Conservation (phyloP, 1,140 invertebrate genomes). For the Helicorthomorpha holstii region DNA sequence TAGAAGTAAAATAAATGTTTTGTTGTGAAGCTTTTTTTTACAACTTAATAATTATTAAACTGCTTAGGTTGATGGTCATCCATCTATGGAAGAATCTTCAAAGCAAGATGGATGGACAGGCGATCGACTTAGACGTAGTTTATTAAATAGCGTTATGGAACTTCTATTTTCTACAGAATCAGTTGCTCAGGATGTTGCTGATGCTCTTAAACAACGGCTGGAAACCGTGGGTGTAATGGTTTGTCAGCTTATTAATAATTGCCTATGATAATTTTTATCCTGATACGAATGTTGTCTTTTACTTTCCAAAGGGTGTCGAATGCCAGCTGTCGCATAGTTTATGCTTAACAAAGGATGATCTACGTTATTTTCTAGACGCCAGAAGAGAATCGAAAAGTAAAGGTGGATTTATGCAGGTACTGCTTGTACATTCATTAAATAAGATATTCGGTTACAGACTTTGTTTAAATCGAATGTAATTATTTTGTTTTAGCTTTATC, state of each 20-base stretch:
- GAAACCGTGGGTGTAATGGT: slow-evolving; percentile 16
- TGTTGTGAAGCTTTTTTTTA: not conserved
- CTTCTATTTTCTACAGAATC: slow-evolving; percentile 11
- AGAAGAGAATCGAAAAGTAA: slow-evolving; percentile 17
- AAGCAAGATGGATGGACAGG: slow-evolving; percentile 10
- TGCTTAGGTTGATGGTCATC: slow-evolving; percentile 14
- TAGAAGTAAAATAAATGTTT: slow-evolving; percentile 14
- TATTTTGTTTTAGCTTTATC: slow-evolving; percentile 9
- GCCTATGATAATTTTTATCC: no score
- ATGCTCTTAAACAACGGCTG: slow-evolving; percentile 11
- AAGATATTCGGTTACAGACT: not conserved
- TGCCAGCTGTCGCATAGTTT: slow-evolving; percentile 18
- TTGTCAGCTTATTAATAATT: no score
- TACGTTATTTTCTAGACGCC: slow-evolving; percentile 20
- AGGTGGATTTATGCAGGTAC: slow-evolving; percentile 17
- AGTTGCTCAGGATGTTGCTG: slow-evolving; percentile 14
- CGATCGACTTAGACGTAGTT: slow-evolving; percentile 11
- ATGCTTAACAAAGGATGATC: slow-evolving; percentile 21
- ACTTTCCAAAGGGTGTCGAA: slow-evolving; percentile 17
- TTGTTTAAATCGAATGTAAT: not conserved
- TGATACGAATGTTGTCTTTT: slow-evolving; percentile 3
- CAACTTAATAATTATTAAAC: not conserved
- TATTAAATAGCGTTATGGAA: slow-evolving; percentile 15
- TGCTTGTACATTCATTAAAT: not conserved
- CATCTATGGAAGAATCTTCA: slow-evolving; percentile 10